These are phyloP conservation scores for Neogobius melanostomus DNA, from an alignment of 2,113 vertebrate genomes.

Conservation along the genomic window DNA sequence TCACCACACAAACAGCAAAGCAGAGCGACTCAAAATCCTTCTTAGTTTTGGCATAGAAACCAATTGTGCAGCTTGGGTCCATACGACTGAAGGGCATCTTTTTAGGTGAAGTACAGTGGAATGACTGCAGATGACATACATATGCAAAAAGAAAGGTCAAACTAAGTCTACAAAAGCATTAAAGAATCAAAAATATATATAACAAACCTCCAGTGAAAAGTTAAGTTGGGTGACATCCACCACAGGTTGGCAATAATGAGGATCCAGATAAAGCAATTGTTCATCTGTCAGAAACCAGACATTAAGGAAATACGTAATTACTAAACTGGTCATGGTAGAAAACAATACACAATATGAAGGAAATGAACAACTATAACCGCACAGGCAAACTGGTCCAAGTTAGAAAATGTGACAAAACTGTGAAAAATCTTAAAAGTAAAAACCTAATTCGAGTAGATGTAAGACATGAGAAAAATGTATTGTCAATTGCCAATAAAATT, in stretches of 20 bases:
- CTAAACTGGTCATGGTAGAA: neutral
- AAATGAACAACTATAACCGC: neutral
- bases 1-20: constrained; percentile 79
- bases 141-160: neutral
- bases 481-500: too few species aligned
- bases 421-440: too few species aligned
- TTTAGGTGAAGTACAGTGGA: constrained; percentile 88
- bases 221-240: constrained; percentile 81
- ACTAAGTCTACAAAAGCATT: neutral
- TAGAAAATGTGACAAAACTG: too few species aligned
- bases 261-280: constrained; percentile 89
- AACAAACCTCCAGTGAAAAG: constrained; percentile 84
- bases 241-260: constrained; percentile 89
- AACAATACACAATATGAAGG: neutral
- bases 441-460: too few species aligned
- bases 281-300: constrained; percentile 76
- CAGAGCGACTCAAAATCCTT: constrained; percentile 87
- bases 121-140: constrained; percentile 72
- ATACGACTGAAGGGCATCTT: constrained; percentile 89
- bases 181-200: neutral
- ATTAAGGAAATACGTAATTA: neutral
- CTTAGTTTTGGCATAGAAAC: constrained; percentile 84
- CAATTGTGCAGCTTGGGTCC: constrained; percentile 92
- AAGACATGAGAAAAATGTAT: too few species aligned
- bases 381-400: too few species aligned